Evolutionary conservation across 2,797 vertebrate genomes (phyloP), one percentile per base, ranked within the genome.

Genomic region (Micrastur ruficollis): DNA sequence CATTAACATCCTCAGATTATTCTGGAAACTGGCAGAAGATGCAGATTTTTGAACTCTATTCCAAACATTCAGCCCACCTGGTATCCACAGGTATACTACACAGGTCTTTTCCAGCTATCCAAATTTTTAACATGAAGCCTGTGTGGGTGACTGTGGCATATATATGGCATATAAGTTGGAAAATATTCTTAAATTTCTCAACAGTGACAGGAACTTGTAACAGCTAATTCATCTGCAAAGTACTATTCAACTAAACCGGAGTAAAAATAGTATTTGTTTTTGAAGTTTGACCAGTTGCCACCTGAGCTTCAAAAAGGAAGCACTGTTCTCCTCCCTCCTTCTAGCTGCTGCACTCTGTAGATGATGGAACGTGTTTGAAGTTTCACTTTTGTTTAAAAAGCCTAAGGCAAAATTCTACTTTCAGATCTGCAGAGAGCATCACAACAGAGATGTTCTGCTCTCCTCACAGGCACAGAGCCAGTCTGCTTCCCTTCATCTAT

Each of bases 281-380:
- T 96, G 72, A 94, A 94, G 91, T 70, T 8, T 86, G 90, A 93
- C 84, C 76, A 87, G 32, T 81, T 81, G 90, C 50, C 84, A 93
- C 68, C 85, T 50, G 42, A 90, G 40, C 85, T 89, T 94, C 82
- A 90, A 74, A 95, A 74, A 86, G 18, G 40, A 76, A 56, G 44
- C 16, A 5, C 34, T 65, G 44, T 26, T 88, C 42, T 59, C 46
- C 56, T 75, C 81, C 32, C 17, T 80, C 62, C 68, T 66, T 82
- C 75, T 73, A 80, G 70, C 66, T 73, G 56, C 83, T 2, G 5
- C 11, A 27, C 2, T 15, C 67, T 44, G 38, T 12, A 78, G 46
- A 89, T 29, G 53, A 86, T 3, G 6, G 40, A 34, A 72, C 12
- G 6, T 22, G 14, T 90, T 81, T 96, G 76, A 95, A 96, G 76